These are phyloP conservation scores for Premnoplex brunnescens DNA, from an alignment of 2,797 vertebrate genomes.

Conservation along the genomic window DNA sequence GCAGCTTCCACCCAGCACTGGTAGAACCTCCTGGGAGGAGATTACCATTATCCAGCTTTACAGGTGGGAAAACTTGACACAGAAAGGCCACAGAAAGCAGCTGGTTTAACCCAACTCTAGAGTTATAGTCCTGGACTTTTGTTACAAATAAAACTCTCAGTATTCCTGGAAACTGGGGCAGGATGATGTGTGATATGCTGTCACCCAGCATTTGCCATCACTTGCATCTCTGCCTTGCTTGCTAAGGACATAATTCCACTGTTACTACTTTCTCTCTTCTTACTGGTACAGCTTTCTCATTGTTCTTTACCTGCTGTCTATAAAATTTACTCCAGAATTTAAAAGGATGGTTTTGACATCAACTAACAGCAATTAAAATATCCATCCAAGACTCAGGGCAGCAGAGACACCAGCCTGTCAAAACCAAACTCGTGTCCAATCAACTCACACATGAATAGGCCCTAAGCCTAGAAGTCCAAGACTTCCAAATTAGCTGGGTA, in stretches of 20 bases:
- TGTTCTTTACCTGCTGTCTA: background rate
- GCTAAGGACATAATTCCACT: background rate
- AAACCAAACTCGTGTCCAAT: background rate
- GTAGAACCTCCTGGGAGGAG: constrained; percentile 3
- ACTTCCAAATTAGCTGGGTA: background rate
- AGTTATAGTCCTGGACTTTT: background rate
- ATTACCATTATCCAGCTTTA: background rate
- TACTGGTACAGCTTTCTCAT: background rate
- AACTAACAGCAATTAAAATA: background rate
- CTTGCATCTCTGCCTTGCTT: background rate
- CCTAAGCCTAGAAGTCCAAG: background rate
- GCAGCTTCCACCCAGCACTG: background rate
- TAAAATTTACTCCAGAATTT: background rate
- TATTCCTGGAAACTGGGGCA: background rate
- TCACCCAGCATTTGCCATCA: background rate
- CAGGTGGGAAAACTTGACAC: constrained; percentile 25
- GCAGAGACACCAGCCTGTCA: background rate
- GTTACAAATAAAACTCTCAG: background rate
- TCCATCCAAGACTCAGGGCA: background rate
- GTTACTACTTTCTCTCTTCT: background rate
- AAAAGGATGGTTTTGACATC: background rate
- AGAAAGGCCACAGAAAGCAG: background rate
- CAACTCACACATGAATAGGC: background rate
- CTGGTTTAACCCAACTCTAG: background rate
- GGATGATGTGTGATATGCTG: background rate